Conservation (phyloP, 2,113 vertebrate species). For the Indri indri region DNA sequence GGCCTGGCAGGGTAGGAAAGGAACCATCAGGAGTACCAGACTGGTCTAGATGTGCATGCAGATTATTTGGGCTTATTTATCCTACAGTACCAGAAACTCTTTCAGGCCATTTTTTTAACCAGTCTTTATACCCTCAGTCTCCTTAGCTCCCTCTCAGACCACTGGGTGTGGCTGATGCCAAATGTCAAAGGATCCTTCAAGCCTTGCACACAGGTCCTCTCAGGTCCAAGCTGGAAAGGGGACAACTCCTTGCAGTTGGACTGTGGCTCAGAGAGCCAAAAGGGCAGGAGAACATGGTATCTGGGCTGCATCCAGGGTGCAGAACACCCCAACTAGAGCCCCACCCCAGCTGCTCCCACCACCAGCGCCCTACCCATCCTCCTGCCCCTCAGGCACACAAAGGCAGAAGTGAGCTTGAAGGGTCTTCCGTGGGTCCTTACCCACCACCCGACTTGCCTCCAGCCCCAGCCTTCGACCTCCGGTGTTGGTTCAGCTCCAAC, state of each 20-base stretch:
- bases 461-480: too few relatives aligned
- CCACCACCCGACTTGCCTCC: too few relatives aligned
- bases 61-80: neutral
- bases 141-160: neutral
- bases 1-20: neutral
- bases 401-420: neutral
- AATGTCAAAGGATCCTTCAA: neutral
- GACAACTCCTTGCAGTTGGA: neutral
- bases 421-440: neutral
- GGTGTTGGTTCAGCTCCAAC: too few relatives aligned
- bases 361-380: neutral
- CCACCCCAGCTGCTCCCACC: neutral
- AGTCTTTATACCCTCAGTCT: neutral
- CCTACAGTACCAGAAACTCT: neutral
- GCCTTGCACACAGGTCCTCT: neutral
- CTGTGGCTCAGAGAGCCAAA: neutral
- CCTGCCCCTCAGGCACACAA: accelerated
- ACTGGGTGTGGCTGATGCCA: neutral
- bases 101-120: neutral
- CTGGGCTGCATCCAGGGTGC: too few relatives aligned
- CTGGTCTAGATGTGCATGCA: neutral
- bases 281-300: too few relatives aligned
- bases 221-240: neutral
- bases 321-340: neutral
- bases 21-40: neutral